Percentiles rank a stretch among this genome's conserved stretches.
These are phyloP conservation scores for Girardia tigrina DNA, from an alignment of 2,888 invertebrate species.

Conservation along the genomic window DNA sequence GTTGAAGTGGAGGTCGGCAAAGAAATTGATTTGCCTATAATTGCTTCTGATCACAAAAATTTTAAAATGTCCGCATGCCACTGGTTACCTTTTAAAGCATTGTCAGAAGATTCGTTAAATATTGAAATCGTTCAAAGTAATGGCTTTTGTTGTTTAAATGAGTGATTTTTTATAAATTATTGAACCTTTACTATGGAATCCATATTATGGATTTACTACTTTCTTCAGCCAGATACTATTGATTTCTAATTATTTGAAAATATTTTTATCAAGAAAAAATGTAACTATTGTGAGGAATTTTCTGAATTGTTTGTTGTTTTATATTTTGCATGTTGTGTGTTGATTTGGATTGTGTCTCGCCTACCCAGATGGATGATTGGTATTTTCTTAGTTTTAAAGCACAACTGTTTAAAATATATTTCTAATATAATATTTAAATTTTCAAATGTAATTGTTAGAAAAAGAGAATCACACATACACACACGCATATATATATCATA, in stretches of 20 bases:
- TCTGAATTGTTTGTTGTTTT: too few species aligned
- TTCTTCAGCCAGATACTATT: neutral
- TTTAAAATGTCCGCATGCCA: constrained; percentile 32
- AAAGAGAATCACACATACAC: too few species aligned
- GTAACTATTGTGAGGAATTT: too few species aligned
- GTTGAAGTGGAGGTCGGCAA: constrained; percentile 59
- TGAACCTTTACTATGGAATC: neutral
- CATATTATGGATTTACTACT: neutral
- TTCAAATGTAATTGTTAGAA: too few species aligned
- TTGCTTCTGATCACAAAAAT: constrained; percentile 50
- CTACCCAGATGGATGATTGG: too few species aligned
- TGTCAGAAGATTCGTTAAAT: constrained; percentile 1
- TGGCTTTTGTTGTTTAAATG: neutral
- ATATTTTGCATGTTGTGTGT: neutral
- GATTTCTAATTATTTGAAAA: too few species aligned
- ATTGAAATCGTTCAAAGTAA: constrained; percentile 39
- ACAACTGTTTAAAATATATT: too few species aligned
- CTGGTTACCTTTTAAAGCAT: constrained; percentile 40
- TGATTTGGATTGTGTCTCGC: too few species aligned
- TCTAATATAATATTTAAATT: too few species aligned
- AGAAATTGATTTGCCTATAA: constrained; percentile 53
- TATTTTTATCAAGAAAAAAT: too few species aligned
- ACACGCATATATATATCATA: too few species aligned
- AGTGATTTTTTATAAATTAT: neutral
- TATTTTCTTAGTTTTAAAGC: too few species aligned